Evolutionary conservation across 2,888 invertebrate genomes (phyloP), one percentile per base, ranked within the genome.

Genomic region (Drosophila sordidula): DNA sequence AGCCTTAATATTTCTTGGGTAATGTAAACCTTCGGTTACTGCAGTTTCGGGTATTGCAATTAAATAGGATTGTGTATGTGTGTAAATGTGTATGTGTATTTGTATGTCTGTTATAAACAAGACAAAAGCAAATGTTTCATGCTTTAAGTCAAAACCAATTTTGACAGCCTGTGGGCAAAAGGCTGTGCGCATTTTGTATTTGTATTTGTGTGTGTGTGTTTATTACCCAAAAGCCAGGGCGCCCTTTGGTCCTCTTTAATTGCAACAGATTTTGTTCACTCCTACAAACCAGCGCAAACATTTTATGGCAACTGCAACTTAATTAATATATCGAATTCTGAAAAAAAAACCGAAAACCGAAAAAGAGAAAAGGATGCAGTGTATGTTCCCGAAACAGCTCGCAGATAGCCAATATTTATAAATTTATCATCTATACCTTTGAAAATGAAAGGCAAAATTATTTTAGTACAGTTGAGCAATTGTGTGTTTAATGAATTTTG

Each of bases 111-210:
- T 44, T 49, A 66, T 55, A 66, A 66, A 66, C 54, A 34, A 66
- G 67, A 67, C 67, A 67, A 25, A 29, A 41, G 22, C 67, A 67
- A 67, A 50, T 59, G 70, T 42, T 55, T 34, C 26, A 41, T 18
- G 59, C 55, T 41, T 61, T 70, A 70, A 70, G 61, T 70, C 56
- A 70, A 67, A 56, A 41, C 42, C 38, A 12, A 44, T 55, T 58
- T 57, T 61, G 54, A 55, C 46, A 65, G 45, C 29, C 50, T 46
- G 62, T 32, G 11, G 38, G n/a, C n/a, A 29, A 29, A 29, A 29
- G 29, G 29, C 44, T 46, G 62, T 32, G 11, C 38, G 11, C n/a
- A 16, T 45, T 44, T 41, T 45, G 16, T 26, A 0, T 6, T 0
- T 14, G 16, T 41, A 12, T 18, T 12, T 11, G n/a, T 16, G 14